Percentiles rank a stretch among this genome's conserved stretches.
Evolutionary conservation across 2,888 invertebrate species (phyloP).

Genomic region (Drosophila buzzatii): DNA sequence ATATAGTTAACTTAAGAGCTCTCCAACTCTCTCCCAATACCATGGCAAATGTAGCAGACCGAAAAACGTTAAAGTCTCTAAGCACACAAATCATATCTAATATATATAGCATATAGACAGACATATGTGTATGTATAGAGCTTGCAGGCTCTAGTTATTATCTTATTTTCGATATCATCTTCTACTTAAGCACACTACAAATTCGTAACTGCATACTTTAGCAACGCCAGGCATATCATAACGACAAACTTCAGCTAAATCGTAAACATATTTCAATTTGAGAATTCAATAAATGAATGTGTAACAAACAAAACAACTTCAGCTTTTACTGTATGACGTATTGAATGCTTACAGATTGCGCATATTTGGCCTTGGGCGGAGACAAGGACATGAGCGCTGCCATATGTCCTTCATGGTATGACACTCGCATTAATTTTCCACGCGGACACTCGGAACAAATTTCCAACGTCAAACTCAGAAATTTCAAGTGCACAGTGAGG

Average conservation of each 20-base stretch:
- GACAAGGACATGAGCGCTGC: slow-evolving; percentile 39
- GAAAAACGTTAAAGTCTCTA: slow-evolving; percentile 25
- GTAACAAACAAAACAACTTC: slow-evolving; percentile 29
- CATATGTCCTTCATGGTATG: slow-evolving; percentile 41
- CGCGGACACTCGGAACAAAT: slow-evolving; percentile 32
- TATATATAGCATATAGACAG: not conserved
- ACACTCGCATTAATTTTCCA: slow-evolving; percentile 59
- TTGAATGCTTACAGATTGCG: slow-evolving; percentile 32
- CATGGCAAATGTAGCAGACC: slow-evolving; percentile 48
- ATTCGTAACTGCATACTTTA: slow-evolving; percentile 68
- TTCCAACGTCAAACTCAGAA: slow-evolving; percentile 47
- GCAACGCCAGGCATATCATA: slow-evolving; percentile 69
- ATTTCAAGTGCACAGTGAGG: slow-evolving; percentile 58
- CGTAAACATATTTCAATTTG: slow-evolving; percentile 60
- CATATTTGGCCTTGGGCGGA: slow-evolving; percentile 26
- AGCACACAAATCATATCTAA: slow-evolving; percentile 32
- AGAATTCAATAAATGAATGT: slow-evolving; percentile 67
- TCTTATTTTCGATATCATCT: slow-evolving; percentile 40
- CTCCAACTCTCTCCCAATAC: slow-evolving; percentile 47
- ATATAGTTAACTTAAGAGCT: slow-evolving; percentile 43
- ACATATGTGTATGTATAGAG: not conserved
- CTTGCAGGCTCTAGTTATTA: slow-evolving; percentile 12
- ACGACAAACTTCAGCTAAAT: slow-evolving; percentile 53
- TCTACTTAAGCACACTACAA: slow-evolving; percentile 46
- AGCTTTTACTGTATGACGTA: not conserved